Percentiles rank a stretch among this genome's conserved stretches.
Evolutionary conservation across 2,888 invertebrate genomes (phyloP).

Genomic region (Xylota segnis): DNA sequence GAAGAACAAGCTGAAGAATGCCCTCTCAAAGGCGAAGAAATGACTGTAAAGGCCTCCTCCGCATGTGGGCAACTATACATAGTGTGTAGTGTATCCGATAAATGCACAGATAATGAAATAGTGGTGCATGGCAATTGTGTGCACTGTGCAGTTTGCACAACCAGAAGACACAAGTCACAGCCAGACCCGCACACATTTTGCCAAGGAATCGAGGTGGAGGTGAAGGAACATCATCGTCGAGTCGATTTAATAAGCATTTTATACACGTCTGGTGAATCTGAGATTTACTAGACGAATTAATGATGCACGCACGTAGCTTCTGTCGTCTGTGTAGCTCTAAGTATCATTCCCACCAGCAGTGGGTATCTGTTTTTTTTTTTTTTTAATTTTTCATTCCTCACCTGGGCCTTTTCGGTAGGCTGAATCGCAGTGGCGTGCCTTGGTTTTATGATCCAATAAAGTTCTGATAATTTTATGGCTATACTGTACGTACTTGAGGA

Average conservation of each 20-base stretch:
- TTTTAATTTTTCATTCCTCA: slow-evolving; percentile 20
- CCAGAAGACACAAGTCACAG: slow-evolving; percentile 21
- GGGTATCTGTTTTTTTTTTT: slow-evolving; percentile 32
- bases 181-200: slow-evolving; percentile 53
- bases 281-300: slow-evolving; percentile 76
- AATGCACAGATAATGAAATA: slow-evolving; percentile 58
- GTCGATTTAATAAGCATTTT: slow-evolving; percentile 74
- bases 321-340: slow-evolving; percentile 66
- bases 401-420: slow-evolving; percentile 41
- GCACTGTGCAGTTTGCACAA: slow-evolving; percentile 30
- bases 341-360: slow-evolving; percentile 61
- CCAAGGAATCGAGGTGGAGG: slow-evolving; percentile 4
- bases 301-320: slow-evolving; percentile 73
- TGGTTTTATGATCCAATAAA: slow-evolving; percentile 35
- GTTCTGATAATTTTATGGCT: slow-evolving; percentile 17
- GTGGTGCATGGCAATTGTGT: slow-evolving; percentile 62
- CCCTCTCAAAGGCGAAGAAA: slow-evolving; percentile 62
- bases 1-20: slow-evolving; percentile 60
- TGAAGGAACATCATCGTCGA: slow-evolving; percentile 58
- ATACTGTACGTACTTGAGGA: not conserved
- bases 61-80: slow-evolving; percentile 51
- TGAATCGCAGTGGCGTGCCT: slow-evolving; percentile 62
- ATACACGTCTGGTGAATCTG: slow-evolving; percentile 73
- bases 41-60: slow-evolving; percentile 60
- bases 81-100: slow-evolving; percentile 29